Conservation (phyloP, 2,797 vertebrate genomes). For the Halcyon smyrnensis region DNA sequence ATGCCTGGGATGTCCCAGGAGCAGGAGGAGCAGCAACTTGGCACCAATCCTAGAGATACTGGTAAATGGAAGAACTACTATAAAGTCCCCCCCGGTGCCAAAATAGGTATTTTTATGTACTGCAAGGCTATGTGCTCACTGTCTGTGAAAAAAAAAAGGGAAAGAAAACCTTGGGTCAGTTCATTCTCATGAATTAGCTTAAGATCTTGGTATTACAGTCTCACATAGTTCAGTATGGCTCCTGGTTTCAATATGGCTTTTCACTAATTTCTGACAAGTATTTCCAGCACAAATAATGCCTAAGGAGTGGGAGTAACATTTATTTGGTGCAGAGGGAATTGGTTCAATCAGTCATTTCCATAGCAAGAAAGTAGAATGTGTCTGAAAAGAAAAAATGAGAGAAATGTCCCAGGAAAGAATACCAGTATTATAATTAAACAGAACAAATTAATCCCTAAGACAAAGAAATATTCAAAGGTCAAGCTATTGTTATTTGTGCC, state of each 20-base stretch:
- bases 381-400: not conserved
- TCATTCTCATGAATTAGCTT: not conserved
- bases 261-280: not conserved
- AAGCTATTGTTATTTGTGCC: not conserved
- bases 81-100: not conserved
- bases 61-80: not conserved
- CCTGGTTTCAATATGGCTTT: not conserved
- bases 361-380: not conserved
- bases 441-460: not conserved
- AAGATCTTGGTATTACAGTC: not conserved
- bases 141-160: not conserved
- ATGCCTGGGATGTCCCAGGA: not conserved
- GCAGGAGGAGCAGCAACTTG: not conserved
- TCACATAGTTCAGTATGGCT: not conserved
- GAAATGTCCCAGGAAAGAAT: not conserved
- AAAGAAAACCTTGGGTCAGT: not conserved
- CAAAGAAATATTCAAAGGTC: conserved; percentile 1
- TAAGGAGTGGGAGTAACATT: not conserved
- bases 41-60: not conserved
- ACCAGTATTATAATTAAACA: conserved; percentile 20
- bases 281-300: conserved; percentile 29
- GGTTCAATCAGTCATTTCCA: not conserved
- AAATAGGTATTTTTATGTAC: not conserved
- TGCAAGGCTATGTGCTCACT: not conserved
- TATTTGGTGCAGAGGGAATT: not conserved